Evolutionary conservation across 1,140 invertebrate genomes (phyloP), one percentile per base, ranked within the genome.

Genomic region (Sminthurides bifidus): DNA sequence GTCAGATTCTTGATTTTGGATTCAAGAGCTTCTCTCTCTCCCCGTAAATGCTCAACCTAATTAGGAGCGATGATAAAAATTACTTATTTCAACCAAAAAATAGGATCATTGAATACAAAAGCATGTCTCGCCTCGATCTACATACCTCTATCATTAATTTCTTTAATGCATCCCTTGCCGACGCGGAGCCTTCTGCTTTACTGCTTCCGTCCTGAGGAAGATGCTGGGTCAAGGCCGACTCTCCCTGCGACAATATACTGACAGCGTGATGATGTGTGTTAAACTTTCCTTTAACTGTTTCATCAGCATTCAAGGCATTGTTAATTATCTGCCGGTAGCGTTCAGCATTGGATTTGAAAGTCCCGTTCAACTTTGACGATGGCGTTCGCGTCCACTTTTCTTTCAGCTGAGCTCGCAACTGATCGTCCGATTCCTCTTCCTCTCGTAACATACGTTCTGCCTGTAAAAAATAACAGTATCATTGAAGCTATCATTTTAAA

Each of bases 261-360:
- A 98, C 92, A 41, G 82, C 84, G 68, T 84, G 75, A 63, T 79
- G 79, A 70, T 95, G 83, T 21, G 72, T 74, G 46, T 82, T 79
- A 69, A 85, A 96, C 74, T 95, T 98, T 49, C 87, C 80, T 54
- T 83, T 81, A 24, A 46, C 66, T 69, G 78, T 76, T 67, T 80
- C 76, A 70, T 88, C 84, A 41, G 85, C 84, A 45, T 73, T 73
- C 33, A 90, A 79, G 26, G 93, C 93, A 71, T 90, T 96, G 67
- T 85, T 81, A 57, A 97, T 87, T 65, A 98, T 94, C 68, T 63
- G 55, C 40, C 84, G 76, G 73, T 98, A 99, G 72, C 98, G 96
- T 57, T 78, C 76, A 40, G 83, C 77, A 75, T 96, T 95, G 14
- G 81, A 75, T 54, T 77, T 77, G 68, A 96, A 88, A 63, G 89